These are phyloP conservation scores for Thecophora atra DNA, from an alignment of 2,888 invertebrate genomes.

Conservation along the genomic window DNA sequence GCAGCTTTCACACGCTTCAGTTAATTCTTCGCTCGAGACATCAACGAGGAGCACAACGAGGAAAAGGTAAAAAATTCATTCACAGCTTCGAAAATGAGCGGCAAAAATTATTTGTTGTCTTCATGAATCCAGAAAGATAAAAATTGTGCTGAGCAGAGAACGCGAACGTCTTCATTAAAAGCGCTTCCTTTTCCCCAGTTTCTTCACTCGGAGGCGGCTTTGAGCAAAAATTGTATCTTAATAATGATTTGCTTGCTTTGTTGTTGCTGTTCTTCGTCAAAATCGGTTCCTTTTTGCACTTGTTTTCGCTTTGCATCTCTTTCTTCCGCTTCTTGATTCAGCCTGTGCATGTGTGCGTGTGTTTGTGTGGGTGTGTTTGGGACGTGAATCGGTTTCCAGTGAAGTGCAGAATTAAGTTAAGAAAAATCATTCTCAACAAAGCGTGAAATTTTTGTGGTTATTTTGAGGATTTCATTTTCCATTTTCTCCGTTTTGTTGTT, in stretches of 20 bases:
- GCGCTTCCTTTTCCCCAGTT: background rate
- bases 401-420: slow-evolving; percentile 28
- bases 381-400: too few relatives aligned
- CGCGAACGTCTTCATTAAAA: slow-evolving; percentile 31
- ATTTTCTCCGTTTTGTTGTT: background rate
- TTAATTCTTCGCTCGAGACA: background rate
- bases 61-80: background rate
- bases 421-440: slow-evolving; percentile 30
- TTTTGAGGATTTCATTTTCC: slow-evolving; percentile 10
- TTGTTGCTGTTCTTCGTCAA: background rate
- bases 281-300: background rate
- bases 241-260: slow-evolving; percentile 8
- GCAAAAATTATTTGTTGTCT: slow-evolving; percentile 8
- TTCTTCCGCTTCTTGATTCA: too few relatives aligned
- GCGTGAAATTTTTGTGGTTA: slow-evolving; percentile 33
- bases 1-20: slow-evolving; percentile 17
- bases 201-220: background rate
- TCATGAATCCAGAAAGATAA: background rate
- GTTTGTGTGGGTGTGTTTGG: slow-evolving; percentile 4
- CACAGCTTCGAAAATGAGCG: background rate
- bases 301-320: background rate
- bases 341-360: background rate
- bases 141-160: background rate
- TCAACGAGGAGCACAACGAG: background rate
- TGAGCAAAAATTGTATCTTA: background rate